Evolutionary conservation across 2,113 vertebrate genomes (phyloP).

Genomic region (Orthonyx spaldingii): DNA sequence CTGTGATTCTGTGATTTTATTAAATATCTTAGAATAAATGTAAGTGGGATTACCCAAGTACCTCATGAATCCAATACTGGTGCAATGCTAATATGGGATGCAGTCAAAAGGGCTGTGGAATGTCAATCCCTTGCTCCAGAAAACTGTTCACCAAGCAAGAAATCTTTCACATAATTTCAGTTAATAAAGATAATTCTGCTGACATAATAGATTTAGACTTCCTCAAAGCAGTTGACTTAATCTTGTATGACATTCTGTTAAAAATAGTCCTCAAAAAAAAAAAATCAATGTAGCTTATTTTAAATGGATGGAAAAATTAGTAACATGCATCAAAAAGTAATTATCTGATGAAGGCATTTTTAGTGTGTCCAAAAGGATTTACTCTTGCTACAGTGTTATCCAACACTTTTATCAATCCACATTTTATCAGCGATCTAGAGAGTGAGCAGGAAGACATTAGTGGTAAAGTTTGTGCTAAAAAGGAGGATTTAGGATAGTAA

Average conservation of each 20-base stretch:
- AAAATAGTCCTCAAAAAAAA: neutral
- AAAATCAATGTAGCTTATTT: neutral
- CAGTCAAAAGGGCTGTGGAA: neutral
- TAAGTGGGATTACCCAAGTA: neutral
- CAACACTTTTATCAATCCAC: neutral
- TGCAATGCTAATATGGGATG: neutral
- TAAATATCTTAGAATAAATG: neutral
- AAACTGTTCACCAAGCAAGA: neutral
- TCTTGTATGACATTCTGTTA: constrained; percentile 9
- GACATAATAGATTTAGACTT: constrained; percentile 2
- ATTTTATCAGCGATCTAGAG: neutral
- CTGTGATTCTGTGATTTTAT: neutral
- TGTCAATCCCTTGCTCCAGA: neutral
- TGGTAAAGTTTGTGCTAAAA: neutral
- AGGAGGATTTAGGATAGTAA: neutral
- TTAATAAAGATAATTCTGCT: constrained; percentile 12
- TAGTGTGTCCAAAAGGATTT: neutral
- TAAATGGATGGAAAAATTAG: neutral
- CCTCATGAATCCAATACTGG: neutral
- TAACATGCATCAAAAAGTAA: neutral
- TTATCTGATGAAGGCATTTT: constrained; percentile 9
- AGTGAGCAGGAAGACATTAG: neutral
- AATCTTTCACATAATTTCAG: neutral
- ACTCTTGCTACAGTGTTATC: neutral
- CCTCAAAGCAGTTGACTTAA: constrained; percentile 9